Base-by-base conservation (phyloP, 2,113 vertebrate species). In the Oryzias celebensis region DNA sequence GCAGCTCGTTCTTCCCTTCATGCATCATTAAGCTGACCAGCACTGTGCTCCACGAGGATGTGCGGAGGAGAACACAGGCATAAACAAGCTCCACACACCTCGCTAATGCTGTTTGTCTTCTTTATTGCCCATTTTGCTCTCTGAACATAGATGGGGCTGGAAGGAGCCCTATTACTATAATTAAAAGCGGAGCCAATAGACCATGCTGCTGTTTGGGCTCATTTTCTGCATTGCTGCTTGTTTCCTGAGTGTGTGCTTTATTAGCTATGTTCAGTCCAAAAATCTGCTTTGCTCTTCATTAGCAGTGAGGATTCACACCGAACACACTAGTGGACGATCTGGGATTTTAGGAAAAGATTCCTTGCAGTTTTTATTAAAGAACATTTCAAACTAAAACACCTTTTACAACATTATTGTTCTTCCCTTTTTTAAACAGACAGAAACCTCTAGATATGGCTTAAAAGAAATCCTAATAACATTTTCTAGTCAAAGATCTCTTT, bases 1-100 rank as follows among this genome's bases (percentile, higher is more conserved):
- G 47, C 65, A 75, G 65, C 63, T 46, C 60, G 65, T 48, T 65
- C 50, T 58, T 22, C 69, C 26, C 55, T 75, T 62, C 71, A 88
- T 73, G 81, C 83, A 76, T 85, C 89, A 91, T 90, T 90, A 86
- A 75, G 74, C 73, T 72, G 75, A 75, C 73, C 78, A 46, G 46
- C 36, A 23, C 63, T 60, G 71, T 68, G 75, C 71, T 87, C 14
- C 47, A 62, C 63, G 75, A 75, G 66, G 58, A 71, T 67, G 31
- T 42, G 63, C 15, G 41, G 57, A 62, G 56, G 51, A 51, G 73
- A 66, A 68, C 66, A 56, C 60, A 22, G 59, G 47, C 52, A 62
- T 80, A 80, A 78, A 89, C 64, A 77, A 85, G 75, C 80, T 76
- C 76, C 68, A 73, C 87, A 73, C 68, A 68, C 79, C 72, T 75